These are phyloP conservation scores for Caenorhabditis inopinata DNA, from an alignment of 1,140 invertebrate genomes.

Conservation along the genomic window DNA sequence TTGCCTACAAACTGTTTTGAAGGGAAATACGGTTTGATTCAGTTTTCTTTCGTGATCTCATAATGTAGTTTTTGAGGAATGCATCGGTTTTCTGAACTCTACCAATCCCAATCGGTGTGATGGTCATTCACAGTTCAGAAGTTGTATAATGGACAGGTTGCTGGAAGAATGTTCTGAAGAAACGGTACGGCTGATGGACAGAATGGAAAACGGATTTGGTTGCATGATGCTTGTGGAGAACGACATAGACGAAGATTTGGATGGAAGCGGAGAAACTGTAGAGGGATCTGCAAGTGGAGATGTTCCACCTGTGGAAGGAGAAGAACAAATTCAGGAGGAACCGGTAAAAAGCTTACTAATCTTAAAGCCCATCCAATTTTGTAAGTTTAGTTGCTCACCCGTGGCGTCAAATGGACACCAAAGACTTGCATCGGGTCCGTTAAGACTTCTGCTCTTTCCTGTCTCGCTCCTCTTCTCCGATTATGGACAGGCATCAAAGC, in stretches of 20 bases:
- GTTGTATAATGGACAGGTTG: not conserved
- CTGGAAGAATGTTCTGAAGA: not conserved
- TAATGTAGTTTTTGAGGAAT: not conserved
- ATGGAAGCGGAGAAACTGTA: not conserved
- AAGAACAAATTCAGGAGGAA: no score
- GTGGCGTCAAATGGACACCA: not conserved
- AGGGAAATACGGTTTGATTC: not conserved
- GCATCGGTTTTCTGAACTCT: not conserved
- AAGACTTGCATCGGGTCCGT: not conserved
- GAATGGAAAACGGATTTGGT: not conserved
- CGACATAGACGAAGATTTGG: not conserved
- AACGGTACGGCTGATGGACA: not conserved
- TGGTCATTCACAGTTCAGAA: constrained; percentile 16
- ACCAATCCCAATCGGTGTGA: constrained; percentile 2
- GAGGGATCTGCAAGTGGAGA: not conserved
- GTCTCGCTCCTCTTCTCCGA: not conserved
- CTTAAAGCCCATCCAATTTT: no score
- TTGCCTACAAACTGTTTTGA: not conserved
- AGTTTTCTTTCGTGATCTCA: not conserved
- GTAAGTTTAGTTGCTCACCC: not conserved
- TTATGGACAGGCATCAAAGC: constrained; percentile 16
- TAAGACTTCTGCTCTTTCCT: not conserved
- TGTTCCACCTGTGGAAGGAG: not conserved
- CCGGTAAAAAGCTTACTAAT: no score
- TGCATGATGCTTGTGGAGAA: not conserved